Evolutionary conservation across 2,888 invertebrate species (phyloP).

Genomic region (Melanargia galathea): DNA sequence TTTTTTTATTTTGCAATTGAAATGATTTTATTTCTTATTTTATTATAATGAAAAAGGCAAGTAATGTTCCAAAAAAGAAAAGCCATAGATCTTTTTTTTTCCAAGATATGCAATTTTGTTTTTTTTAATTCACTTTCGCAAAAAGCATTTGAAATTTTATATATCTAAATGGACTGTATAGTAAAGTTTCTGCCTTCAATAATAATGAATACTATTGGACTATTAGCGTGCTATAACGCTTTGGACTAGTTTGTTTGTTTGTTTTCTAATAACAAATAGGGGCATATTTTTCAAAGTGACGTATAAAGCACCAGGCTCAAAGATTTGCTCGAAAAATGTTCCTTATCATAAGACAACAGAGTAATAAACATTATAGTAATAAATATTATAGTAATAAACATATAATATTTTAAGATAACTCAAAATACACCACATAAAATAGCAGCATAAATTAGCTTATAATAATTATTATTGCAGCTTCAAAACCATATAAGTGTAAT

Average conservation of each 20-base stretch:
- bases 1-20: not conserved
- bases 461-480: too few relatives aligned
- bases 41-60: not conserved
- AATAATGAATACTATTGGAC: conserved; percentile 15
- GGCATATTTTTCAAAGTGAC: conserved; percentile 3
- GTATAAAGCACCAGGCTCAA: conserved; percentile 23
- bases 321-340: conserved; percentile 26
- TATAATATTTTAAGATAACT: not conserved
- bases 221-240: conserved; percentile 15
- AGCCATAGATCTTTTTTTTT: conserved; percentile 7
- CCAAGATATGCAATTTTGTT: not conserved
- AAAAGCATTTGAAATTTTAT: conserved; percentile 3
- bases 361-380: too few relatives aligned
- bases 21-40: not conserved
- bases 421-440: not conserved
- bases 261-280: conserved; percentile 2
- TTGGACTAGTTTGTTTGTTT: conserved; percentile 7
- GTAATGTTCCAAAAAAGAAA: not conserved
- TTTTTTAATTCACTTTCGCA: not conserved
- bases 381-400: too few relatives aligned
- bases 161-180: conserved; percentile 15
- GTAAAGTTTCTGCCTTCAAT: not conserved
- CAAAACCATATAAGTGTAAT: too few relatives aligned
- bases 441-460: too few relatives aligned
- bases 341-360: conserved; percentile 30